Evolutionary conservation across 2,888 invertebrate species (phyloP).

Genomic region (Sphecodes monilicornis): DNA sequence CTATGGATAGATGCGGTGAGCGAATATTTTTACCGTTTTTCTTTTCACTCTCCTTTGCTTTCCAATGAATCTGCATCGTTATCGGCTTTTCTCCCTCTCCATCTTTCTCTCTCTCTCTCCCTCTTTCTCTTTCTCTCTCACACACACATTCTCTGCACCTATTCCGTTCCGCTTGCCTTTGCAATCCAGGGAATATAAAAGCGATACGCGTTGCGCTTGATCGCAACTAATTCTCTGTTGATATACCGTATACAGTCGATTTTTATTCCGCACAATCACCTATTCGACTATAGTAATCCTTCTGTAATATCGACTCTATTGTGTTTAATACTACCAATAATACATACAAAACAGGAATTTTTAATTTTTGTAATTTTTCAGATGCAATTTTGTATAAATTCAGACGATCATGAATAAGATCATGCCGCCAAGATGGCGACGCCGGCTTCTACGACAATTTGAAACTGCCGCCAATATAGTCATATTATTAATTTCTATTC

Average conservation of each 20-base stretch:
- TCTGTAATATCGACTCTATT: too few species aligned
- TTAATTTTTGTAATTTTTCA: too few species aligned
- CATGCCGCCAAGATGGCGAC: too few species aligned
- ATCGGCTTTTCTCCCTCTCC: background rate
- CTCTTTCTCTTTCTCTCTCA: too few species aligned
- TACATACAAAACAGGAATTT: too few species aligned
- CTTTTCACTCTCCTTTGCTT: background rate
- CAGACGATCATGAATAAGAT: too few species aligned
- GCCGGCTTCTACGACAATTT: too few species aligned
- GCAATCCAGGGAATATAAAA: background rate
- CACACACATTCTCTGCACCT: background rate
- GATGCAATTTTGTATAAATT: too few species aligned
- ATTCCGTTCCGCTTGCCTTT: background rate
- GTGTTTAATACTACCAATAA: too few species aligned
- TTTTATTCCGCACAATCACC: background rate
- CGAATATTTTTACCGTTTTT: background rate
- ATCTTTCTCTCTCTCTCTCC: background rate
- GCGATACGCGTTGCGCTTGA: background rate
- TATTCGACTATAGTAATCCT: background rate
- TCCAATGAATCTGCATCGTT: background rate
- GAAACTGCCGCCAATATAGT: too few species aligned
- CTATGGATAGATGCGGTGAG: conserved; percentile 98
- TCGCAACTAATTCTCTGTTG: background rate
- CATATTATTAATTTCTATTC: too few species aligned
- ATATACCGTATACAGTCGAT: background rate